Evolutionary conservation across 2,888 invertebrate species (phyloP), one percentile per base, ranked within the genome.

Genomic region (Rambutsinella grinnellia): DNA sequence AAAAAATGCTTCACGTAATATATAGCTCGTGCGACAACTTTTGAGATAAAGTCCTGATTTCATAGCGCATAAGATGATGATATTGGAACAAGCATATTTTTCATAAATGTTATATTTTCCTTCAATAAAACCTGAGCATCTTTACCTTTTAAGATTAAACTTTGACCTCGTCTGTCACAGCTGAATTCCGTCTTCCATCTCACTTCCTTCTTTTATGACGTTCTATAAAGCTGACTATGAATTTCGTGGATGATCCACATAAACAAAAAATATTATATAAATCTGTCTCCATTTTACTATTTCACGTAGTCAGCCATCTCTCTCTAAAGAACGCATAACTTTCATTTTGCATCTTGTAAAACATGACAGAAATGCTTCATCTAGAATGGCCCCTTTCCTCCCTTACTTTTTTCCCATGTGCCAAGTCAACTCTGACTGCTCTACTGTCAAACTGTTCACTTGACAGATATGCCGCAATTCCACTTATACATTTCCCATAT

Each of bases 381-480:
- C 6, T 5, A 36, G 13, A 8, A 36, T 36, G 36, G 13, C 36
- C 36, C 5, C 13, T 13, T 13, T 36, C 36, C 36, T 36, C 36
- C 36, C 13, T 36, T 36, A 36, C 36, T 8, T 36, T 36, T 36
- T n/a, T n/a, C n/a, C 36, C 36, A 5, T 8, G 36, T 8, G 36
- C 5, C 6, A 49, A n/a, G n/a, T 19, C 5, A 49, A 17, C 19
- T 44, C 13, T 19, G 19, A 19, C 51, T 17, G 51, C 19, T 17
- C 5, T n/a, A 15, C 51, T n/a, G n/a, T 49, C n/a, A 49, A 49
- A 19, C 51, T 49, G 51, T 19, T 49, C 51, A 15, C 10, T 28
- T 66, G 72, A 72, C 72, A 72, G 72, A 66, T 60, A 72, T 72
- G n/a, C 54, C 19, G 54, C 66, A 54, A 51, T 66, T 60, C 65